Evolutionary conservation across 2,888 invertebrate species (phyloP), one percentile per base, ranked within the genome.

Genomic region (Nemoura dubitans): DNA sequence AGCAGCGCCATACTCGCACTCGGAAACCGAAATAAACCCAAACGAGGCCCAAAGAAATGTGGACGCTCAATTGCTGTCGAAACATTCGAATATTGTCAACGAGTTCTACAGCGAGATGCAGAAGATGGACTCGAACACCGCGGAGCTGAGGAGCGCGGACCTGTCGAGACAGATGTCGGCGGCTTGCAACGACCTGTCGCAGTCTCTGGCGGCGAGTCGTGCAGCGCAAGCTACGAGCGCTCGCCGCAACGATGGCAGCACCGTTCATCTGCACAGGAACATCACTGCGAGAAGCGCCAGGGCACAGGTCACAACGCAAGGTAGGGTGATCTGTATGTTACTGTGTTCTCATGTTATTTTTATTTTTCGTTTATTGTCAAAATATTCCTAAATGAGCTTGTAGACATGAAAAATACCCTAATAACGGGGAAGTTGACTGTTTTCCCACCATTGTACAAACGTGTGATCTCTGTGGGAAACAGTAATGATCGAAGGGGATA

Each of bases 111-210:
- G 28, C 0, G 84, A 84, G 29, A 7, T 84, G 27, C 59, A 28
- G 28, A 84, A 84, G n/a, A 26, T 84, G 76, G 76, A 84, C 21
- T 27, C 27, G 27, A 84, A 84, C 76, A n/a, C 59, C 16, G 28
- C 5, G 16, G 43, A 84, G 28, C 76, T 84, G 27, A 25, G 16
- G 76, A 84, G 25, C 43, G 36, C 16, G 3, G 26, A 42, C 5
- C 7, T 83, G 27, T 42, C 42, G 30, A 26, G 21, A 10, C 83
- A 30, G 42, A 3, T 82, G n/a, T 5, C 28, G 25, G 3, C 25
- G 82, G 26, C 30, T 42, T 0, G 36, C 43, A 83, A 83, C 26
- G 42, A 83, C 42, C 16, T 26, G 21, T 26, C 42, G 29, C 83
- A 42, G 59, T 14, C 59, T 59, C 59, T 59, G 59, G 59, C 21